Conservation (phyloP, 2,888 invertebrate genomes). For the Hemicrepidius hirtus region DNA sequence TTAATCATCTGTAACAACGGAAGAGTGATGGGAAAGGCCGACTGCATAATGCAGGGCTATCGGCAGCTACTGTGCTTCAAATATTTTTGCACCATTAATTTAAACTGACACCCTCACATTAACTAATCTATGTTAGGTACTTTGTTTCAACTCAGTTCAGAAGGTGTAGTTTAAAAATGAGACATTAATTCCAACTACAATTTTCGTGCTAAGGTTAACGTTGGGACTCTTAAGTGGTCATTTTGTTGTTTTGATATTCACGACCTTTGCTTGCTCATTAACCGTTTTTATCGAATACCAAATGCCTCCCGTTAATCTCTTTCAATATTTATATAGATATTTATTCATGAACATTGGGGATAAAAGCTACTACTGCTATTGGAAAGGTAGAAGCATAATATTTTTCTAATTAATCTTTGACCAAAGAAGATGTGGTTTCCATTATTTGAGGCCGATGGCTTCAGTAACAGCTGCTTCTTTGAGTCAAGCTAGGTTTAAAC, state of each 20-base stretch:
- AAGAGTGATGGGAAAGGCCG: slow-evolving; percentile 63
- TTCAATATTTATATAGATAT: slow-evolving; percentile 12
- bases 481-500: slow-evolving; percentile 44
- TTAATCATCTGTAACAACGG: slow-evolving; percentile 64
- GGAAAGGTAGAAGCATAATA: slow-evolving; percentile 55
- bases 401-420: slow-evolving; percentile 62
- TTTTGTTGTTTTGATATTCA: not conserved
- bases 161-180: slow-evolving; percentile 7
- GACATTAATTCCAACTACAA: not conserved
- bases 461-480: slow-evolving; percentile 58
- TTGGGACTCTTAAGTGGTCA: no score
- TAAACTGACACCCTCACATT: slow-evolving; percentile 46
- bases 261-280: slow-evolving; percentile 3
- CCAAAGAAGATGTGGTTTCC: slow-evolving; percentile 58
- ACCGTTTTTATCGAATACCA: not conserved
- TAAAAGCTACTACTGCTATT: slow-evolving; percentile 50
- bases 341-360: slow-evolving; percentile 20
- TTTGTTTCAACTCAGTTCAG: slow-evolving; percentile 26
- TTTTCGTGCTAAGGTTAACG: no score
- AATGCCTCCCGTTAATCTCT: slow-evolving; percentile 11
- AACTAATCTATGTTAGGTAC: slow-evolving; percentile 38
- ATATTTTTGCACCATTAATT: slow-evolving; percentile 50
- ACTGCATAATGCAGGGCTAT: slow-evolving; percentile 55
- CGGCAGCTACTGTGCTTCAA: slow-evolving; percentile 53
- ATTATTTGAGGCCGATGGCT: slow-evolving; percentile 60